These are phyloP conservation scores for Melieria omissa DNA, from an alignment of 2,888 invertebrate genomes.

Conservation along the genomic window DNA sequence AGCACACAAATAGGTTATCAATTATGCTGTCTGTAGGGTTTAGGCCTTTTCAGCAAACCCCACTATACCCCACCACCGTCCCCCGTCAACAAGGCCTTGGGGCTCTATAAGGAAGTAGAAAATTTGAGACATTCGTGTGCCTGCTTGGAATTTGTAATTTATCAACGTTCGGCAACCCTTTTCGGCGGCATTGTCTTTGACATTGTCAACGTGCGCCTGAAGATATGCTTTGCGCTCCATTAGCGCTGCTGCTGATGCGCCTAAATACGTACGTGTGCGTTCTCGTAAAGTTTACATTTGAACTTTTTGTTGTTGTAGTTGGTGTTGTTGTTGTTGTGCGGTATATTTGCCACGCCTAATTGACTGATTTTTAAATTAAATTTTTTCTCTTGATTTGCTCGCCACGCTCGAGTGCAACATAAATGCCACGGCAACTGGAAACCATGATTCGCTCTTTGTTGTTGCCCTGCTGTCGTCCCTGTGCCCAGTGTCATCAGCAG, in stretches of 20 bases:
- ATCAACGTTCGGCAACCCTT: background rate
- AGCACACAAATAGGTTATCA: background rate
- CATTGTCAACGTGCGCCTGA: too few relatives aligned
- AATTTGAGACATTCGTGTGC: too few relatives aligned
- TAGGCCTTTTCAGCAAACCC: too few relatives aligned
- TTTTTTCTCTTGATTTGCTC: constrained; percentile 36
- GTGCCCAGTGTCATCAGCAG: background rate
- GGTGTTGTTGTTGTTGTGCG: background rate
- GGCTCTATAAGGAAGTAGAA: too few relatives aligned
- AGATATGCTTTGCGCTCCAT: too few relatives aligned
- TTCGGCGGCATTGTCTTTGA: too few relatives aligned
- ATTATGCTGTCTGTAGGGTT: background rate
- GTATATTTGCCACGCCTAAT: constrained; percentile 43
- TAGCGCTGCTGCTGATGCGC: too few relatives aligned
- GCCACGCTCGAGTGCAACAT: background rate
- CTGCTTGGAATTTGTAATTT: background rate
- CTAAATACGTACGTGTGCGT: too few relatives aligned
- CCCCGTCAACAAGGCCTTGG: too few relatives aligned
- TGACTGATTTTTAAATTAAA: constrained; percentile 53
- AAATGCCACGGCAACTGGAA: background rate
- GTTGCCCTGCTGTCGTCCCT: background rate
- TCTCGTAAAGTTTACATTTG: too few relatives aligned
- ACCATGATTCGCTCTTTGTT: background rate
- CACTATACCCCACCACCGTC: too few relatives aligned
- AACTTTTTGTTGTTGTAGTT: background rate